Evolutionary conservation across 2,113 vertebrate genomes (phyloP), one percentile per base, ranked within the genome.

Genomic region (Pachycephala philippinensis): DNA sequence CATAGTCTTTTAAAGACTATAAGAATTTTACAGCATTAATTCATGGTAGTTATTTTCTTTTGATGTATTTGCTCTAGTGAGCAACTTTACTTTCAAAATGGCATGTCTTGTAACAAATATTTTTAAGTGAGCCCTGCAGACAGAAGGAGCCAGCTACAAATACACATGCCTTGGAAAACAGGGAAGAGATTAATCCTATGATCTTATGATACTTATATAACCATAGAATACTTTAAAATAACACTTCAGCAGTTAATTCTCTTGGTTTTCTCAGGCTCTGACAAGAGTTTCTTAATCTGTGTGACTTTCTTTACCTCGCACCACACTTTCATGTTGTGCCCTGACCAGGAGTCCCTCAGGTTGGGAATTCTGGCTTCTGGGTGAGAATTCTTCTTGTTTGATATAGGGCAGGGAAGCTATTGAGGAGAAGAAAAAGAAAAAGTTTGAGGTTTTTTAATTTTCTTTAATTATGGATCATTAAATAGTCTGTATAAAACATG

Each of bases 341-440:
- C 99, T 98, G 93, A 98, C 98, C 76, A 99, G 87, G 27, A 99
- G 97, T 71, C 99, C 98, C 59, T 99, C 99, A 20, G 98, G 97
- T 10, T 99, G 99, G 35, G 98, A 98, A 78, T 97, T 98, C 57
- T 98, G 98, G 61, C 98, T 98, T 85, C 98, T 97, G 28, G 99
- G 99, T 87, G 98, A 99, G 79, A 98, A 99, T 93, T 99, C 98
- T 91, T 99, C 99, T 94, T 99, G 99, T 85, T 99, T 99, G 95
- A 99, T 98, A 74, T 98, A 99, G 45, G 98, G 98, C 88, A 98
- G 94, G 71, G 98, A 77, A 87, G 96, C 98, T 98, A 56, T 21
- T 57, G 33, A 72, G 49, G 33, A 94, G 80, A 93, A 84, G 13
- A 85, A 56, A 54, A 44, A 88, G 52, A 27, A 75, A 49, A 80